phyloP scores from a whole-genome alignment of 2,888 invertebrate species.

The Leucozona laternaria region DNA sequence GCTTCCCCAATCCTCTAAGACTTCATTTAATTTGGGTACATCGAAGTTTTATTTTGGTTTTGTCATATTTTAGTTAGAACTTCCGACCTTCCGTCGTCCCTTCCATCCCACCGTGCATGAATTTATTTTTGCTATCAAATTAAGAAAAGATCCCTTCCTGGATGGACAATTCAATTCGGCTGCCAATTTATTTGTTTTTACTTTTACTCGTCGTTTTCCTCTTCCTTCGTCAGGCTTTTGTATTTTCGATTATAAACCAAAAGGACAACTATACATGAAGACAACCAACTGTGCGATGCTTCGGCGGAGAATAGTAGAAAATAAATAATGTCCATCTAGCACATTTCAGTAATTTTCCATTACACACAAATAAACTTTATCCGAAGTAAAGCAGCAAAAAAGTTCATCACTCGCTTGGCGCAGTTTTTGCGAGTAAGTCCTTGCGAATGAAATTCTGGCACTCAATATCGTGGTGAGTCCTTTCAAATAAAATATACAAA shows the following conservation, averaged over 20 bases:
- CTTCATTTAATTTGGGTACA: constrained; percentile 38
- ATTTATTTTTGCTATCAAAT: constrained; percentile 55
- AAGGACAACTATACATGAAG: not conserved
- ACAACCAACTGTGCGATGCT: not conserved
- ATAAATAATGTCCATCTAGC: constrained; percentile 49
- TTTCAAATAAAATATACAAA: not conserved
- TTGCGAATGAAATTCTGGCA: constrained; percentile 48
- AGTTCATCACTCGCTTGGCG: constrained; percentile 34
- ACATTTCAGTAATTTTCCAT: constrained; percentile 45
- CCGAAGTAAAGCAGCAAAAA: constrained; percentile 35
- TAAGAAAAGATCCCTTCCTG: constrained; percentile 58
- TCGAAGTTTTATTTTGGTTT: constrained; percentile 14
- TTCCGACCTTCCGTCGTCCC: not conserved
- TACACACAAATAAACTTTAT: constrained; percentile 64
- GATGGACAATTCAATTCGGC: constrained; percentile 41
- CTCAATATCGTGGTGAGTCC: constrained; percentile 54
- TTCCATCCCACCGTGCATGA: not conserved
- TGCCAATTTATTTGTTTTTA: constrained; percentile 55
- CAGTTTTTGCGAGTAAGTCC: constrained; percentile 39
- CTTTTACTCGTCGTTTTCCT: not conserved
- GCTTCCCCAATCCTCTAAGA: not conserved
- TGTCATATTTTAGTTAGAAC: constrained; percentile 2
- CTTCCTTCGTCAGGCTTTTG: not conserved
- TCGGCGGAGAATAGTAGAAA: not conserved
- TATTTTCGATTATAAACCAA: constrained; percentile 16